These are phyloP conservation scores for Limnothrissa miodon DNA, from an alignment of 2,113 vertebrate genomes.

Conservation along the genomic window DNA sequence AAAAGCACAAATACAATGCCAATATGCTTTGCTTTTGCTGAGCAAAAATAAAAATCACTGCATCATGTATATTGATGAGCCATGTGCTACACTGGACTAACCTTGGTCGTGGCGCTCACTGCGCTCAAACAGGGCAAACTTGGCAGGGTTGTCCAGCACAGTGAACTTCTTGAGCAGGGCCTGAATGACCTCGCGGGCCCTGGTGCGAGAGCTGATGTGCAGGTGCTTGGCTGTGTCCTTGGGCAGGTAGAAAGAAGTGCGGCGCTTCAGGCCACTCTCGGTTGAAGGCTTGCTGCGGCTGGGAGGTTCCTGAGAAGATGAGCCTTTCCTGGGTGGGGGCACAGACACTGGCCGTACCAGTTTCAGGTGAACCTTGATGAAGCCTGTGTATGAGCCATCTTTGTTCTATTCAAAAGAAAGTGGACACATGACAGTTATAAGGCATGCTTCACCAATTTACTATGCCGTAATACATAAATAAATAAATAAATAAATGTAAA, in stretches of 20 bases:
- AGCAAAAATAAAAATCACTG: background rate
- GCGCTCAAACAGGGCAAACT: constrained; percentile 92
- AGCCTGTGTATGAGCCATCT: constrained; percentile 91
- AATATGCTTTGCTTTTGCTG: no score
- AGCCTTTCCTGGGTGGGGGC: constrained; percentile 73
- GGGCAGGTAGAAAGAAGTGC: constrained; percentile 96
- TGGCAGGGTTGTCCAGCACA: constrained; percentile 90
- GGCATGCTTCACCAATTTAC: no score
- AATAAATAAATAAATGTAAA: background rate
- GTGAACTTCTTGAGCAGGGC: constrained; percentile 95
- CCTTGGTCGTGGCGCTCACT: constrained; percentile 86
- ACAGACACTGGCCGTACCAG: constrained; percentile 87
- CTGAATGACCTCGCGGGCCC: constrained; percentile 87
- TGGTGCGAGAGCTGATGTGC: constrained; percentile 86
- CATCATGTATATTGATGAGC: background rate
- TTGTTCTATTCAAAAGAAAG: constrained; percentile 74
- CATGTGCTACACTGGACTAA: constrained; percentile 45
- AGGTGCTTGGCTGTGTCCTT: constrained; percentile 91
- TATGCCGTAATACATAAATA: background rate
- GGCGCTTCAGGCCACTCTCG: constrained; percentile 67
- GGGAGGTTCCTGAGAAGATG: background rate
- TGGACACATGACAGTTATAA: background rate
- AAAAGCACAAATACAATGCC: background rate
- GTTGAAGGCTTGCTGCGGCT: constrained; percentile 55
- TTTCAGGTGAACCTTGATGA: constrained; percentile 96